Evolutionary conservation across 1,140 invertebrate species (phyloP).

Genomic region (Colletes gigas): DNA sequence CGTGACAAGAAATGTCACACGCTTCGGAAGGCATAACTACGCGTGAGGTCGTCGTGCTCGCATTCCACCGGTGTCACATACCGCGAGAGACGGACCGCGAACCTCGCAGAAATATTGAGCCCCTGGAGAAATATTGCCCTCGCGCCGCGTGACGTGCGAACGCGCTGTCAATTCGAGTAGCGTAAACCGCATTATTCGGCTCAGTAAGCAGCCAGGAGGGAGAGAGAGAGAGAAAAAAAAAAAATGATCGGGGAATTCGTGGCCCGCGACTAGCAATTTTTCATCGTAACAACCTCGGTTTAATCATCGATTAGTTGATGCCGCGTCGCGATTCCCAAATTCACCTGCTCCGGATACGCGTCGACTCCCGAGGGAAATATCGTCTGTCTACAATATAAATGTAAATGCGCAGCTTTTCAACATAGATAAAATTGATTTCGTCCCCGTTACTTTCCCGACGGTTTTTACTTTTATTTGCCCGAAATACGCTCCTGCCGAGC

Average conservation of each 20-base stretch:
- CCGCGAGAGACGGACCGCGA: slow-evolving; percentile 53
- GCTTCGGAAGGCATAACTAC: slow-evolving; percentile 72
- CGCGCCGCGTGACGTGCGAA: slow-evolving; percentile 49
- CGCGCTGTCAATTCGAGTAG: slow-evolving; percentile 53
- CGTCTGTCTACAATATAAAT: slow-evolving; percentile 28
- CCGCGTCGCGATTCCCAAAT: slow-evolving; percentile 37
- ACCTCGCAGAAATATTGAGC: slow-evolving; percentile 59
- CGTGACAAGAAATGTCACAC: slow-evolving; percentile 79
- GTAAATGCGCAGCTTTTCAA: slow-evolving; percentile 21
- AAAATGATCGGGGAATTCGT: slow-evolving; percentile 21
- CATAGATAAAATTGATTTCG: slow-evolving; percentile 24
- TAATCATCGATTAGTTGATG: slow-evolving; percentile 50
- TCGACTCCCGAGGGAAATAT: slow-evolving; percentile 33
- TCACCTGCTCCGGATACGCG: not conserved
- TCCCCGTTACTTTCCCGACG: not conserved
- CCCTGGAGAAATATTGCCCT: slow-evolving; percentile 59
- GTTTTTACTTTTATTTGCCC: not conserved
- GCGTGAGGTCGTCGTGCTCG: slow-evolving; percentile 56
- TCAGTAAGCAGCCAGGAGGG: slow-evolving; percentile 21
- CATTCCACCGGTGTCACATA: slow-evolving; percentile 60
- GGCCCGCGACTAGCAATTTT: slow-evolving; percentile 27
- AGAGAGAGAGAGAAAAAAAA: not conserved
- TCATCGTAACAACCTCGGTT: slow-evolving; percentile 39
- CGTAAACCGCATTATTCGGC: slow-evolving; percentile 52
- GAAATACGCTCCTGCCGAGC: too few relatives aligned